These are phyloP conservation scores for Aromia moschata DNA, from an alignment of 2,888 invertebrate genomes.

Conservation along the genomic window DNA sequence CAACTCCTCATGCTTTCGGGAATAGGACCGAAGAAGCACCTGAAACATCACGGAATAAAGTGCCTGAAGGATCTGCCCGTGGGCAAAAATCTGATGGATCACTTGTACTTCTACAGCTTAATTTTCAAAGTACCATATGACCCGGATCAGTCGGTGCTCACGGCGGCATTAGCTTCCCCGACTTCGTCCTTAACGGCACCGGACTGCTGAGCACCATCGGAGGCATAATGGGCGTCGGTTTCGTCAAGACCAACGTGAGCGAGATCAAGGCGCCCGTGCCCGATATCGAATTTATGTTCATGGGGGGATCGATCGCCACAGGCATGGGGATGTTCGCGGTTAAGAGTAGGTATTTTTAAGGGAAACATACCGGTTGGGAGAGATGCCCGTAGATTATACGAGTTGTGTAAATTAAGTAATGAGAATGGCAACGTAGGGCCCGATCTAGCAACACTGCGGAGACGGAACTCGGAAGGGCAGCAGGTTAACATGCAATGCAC, in stretches of 20 bases:
- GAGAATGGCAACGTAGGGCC: too few species aligned
- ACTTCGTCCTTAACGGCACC: slow-evolving; percentile 54
- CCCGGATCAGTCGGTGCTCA: slow-evolving; percentile 39
- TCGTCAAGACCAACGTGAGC: slow-evolving; percentile 67
- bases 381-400: too few species aligned
- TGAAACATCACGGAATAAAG: slow-evolving; percentile 67
- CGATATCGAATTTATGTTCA: slow-evolving; percentile 71
- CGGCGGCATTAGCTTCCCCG: slow-evolving; percentile 8
- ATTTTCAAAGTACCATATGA: slow-evolving; percentile 66
- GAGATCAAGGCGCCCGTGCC: slow-evolving; percentile 66
- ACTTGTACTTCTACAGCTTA: slow-evolving; percentile 70
- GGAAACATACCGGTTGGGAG: too few species aligned
- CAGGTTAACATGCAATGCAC: too few species aligned
- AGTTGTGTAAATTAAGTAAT: too few species aligned
- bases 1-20: slow-evolving; percentile 78
- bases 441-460: too few species aligned
- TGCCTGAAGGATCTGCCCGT: slow-evolving; percentile 71
- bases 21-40: slow-evolving; percentile 69
- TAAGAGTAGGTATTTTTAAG: slow-evolving; percentile 16
- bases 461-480: too few species aligned
- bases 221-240: slow-evolving; percentile 67
- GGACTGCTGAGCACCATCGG: slow-evolving; percentile 68
- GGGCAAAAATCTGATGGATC: slow-evolving; percentile 74
- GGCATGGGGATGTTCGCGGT: slow-evolving; percentile 62
- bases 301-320: slow-evolving; percentile 66